Conservation (phyloP, 2,113 vertebrate genomes). For the Sebastes fasciatus region DNA sequence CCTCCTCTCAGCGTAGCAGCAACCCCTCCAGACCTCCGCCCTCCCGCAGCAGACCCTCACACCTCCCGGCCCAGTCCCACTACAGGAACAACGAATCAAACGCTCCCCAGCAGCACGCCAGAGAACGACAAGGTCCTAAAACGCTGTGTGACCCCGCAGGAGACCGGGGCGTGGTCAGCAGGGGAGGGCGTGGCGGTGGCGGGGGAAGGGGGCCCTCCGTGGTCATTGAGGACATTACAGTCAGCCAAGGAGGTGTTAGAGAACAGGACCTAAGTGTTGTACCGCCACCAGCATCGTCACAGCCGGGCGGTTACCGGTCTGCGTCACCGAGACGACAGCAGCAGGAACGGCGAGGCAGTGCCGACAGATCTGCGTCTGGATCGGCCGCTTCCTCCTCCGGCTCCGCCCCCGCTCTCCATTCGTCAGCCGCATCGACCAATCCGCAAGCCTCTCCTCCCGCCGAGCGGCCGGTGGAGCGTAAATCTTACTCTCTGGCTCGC, state of each 20-base stretch:
- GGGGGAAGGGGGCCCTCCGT: constrained; percentile 48
- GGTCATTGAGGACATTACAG: constrained; percentile 61
- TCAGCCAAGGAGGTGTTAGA: constrained; percentile 34
- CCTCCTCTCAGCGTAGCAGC: constrained; percentile 38
- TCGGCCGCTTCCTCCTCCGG: constrained; percentile 55
- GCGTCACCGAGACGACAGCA: constrained; percentile 75
- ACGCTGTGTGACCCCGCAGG: constrained; percentile 12
- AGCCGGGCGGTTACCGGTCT: constrained; percentile 49
- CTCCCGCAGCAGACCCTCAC: constrained; percentile 62
- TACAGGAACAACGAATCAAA: constrained; percentile 63
- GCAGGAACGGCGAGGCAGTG: constrained; percentile 34
- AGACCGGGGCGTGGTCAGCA: constrained; percentile 52
- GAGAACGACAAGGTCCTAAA: constrained; percentile 57
- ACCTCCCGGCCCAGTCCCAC: constrained; percentile 49
- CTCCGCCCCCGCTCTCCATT: constrained; percentile 17
- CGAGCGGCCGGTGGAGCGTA: constrained; percentile 92
- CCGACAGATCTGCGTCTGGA: constrained; percentile 39
- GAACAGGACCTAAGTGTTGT: constrained; percentile 51
- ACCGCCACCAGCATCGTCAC: neutral
- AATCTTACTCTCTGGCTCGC: constrained; percentile 94
- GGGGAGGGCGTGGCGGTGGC: constrained; percentile 34
- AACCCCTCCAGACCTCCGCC: constrained; percentile 51
- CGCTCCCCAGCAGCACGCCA: constrained; percentile 29
- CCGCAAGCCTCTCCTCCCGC: constrained; percentile 78
- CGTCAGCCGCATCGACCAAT: constrained; percentile 46